Evolutionary conservation across 1,140 invertebrate genomes (phyloP).

Genomic region (Linepithema humile): DNA sequence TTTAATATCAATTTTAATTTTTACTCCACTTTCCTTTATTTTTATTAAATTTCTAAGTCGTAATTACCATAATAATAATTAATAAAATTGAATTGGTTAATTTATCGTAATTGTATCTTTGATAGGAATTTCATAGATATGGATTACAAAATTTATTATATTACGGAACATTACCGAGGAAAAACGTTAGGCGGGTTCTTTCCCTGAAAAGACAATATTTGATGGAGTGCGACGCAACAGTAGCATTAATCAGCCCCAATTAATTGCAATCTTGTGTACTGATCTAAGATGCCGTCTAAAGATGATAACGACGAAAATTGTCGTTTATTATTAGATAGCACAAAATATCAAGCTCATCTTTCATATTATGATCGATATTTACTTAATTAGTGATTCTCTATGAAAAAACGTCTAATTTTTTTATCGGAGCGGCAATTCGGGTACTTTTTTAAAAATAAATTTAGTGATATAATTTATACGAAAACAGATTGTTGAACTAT

Average conservation of each 20-base stretch:
- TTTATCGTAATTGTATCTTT: background rate
- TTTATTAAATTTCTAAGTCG: background rate
- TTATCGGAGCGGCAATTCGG: background rate
- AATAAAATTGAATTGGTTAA: background rate
- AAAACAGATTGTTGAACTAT: constrained; percentile 19
- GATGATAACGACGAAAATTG: constrained; percentile 30
- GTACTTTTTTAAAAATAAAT: background rate
- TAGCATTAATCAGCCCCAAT: constrained; percentile 21
- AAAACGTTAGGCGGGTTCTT: background rate
- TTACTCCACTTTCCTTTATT: background rate
- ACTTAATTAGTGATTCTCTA: background rate
- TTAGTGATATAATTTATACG: background rate
- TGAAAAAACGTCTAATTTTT: constrained; percentile 6
- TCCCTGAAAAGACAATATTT: constrained; percentile 25
- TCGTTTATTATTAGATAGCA: background rate
- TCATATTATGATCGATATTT: constrained; percentile 1
- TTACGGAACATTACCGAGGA: background rate
- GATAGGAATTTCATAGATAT: too few relatives aligned
- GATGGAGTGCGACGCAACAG: background rate
- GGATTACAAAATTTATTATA: background rate
- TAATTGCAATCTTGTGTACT: constrained; percentile 16
- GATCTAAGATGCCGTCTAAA: too few relatives aligned
- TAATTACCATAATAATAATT: background rate
- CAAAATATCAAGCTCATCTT: background rate
- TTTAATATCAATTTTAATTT: background rate